Evolutionary conservation across 2,888 invertebrate species (phyloP), one percentile per base, ranked within the genome.

Genomic region (Chymomyza procnemis): DNA sequence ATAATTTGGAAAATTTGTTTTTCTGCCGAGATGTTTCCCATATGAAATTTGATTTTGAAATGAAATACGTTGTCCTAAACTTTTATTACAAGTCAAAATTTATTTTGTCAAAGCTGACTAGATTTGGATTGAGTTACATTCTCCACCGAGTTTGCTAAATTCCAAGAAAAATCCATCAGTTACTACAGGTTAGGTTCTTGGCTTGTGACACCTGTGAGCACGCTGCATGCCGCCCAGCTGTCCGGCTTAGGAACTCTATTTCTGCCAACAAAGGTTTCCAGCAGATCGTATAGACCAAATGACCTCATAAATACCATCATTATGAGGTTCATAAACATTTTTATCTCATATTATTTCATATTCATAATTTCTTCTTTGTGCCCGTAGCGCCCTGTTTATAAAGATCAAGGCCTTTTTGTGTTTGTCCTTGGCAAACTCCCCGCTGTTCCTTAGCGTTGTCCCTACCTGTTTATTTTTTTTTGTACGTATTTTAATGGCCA

Each of bases 281-380:
- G 26, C 26, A 4, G 26, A 34, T 9, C n/a, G n/a, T 9, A 34
- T 34, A 34, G 34, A 34, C 57, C n/a, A n/a, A 61, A 76, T 88
- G 88, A 87, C 87, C 88, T 87, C 85, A 84, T 88, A 83, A 83
- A 83, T 72, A 57, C 69, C 57, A 59, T 75, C 67, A 73, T 87
- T 86, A 87, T 87, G 88, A 84, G 66, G 79, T 74, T 84, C 83
- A 87, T 87, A 83, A 86, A 87, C 34, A 41, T 41, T 41, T 41
- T 41, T 57, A 73, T 69, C 75, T 85, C 75, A 80, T 75, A 34
- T 76, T 74, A 71, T 85, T 52, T 76, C 78, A 85, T 79, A 85
- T 87, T 87, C 80, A 85, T 85, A 62, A 60, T 62, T 67, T 59
- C 8, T 63, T 22, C 34, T 54, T 22, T 26, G 22, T 63, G 57